Evolutionary conservation across 2,113 vertebrate genomes (phyloP).

Genomic region (Spermophilus dauricus): DNA sequence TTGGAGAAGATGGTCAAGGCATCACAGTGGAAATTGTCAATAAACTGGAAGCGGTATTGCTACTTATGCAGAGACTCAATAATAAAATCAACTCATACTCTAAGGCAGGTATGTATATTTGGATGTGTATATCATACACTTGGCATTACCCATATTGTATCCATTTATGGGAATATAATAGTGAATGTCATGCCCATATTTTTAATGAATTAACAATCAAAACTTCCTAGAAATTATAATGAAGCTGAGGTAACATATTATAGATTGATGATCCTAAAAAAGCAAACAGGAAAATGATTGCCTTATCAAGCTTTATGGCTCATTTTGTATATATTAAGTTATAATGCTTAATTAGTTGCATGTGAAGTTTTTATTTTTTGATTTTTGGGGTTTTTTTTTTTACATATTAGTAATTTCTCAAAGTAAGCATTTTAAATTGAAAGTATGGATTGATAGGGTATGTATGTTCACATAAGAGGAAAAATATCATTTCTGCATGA

Average conservation of each 20-base stretch:
- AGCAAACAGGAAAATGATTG: neutral
- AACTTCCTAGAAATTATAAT: constrained; percentile 43
- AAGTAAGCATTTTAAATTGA: constrained; percentile 8
- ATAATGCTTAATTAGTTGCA: neutral
- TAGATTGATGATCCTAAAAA: neutral
- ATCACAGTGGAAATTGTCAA: constrained; percentile 93
- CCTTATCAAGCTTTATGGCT: neutral
- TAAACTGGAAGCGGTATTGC: constrained; percentile 95
- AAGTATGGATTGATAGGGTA: neutral
- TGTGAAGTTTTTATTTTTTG: neutral
- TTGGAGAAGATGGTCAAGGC: constrained; percentile 89
- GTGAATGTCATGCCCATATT: neutral
- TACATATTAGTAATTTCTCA: neutral
- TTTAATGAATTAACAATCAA: neutral
- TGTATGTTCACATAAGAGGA: neutral
- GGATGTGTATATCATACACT: neutral
- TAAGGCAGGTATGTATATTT: constrained; percentile 88
- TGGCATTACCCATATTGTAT: neutral
- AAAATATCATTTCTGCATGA: neutral
- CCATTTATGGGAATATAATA: neutral
- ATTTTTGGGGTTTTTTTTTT: neutral
- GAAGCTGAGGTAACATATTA: neutral
- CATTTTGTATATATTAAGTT: neutral
- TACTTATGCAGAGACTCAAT: constrained; percentile 95
- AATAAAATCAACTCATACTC: constrained; percentile 95